phyloP scores from a whole-genome alignment of 2,113 vertebrate species.

The Hucho hucho region DNA sequence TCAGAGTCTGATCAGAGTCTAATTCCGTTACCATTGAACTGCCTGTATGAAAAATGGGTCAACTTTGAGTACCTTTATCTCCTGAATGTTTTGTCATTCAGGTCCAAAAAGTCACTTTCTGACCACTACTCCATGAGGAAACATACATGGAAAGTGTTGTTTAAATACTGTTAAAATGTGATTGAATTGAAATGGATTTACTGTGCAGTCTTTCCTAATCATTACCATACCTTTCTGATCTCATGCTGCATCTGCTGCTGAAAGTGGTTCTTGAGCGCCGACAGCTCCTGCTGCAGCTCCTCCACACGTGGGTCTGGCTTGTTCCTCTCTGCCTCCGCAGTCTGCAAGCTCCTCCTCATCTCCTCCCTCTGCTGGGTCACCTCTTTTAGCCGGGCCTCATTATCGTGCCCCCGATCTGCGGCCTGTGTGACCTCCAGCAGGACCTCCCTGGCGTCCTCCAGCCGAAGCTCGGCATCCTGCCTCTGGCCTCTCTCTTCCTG shows the following conservation, averaged over 20 bases:
- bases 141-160: no score
- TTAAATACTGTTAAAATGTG: no score
- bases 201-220: neutral
- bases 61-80: no score
- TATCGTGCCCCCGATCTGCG: conserved; percentile 69
- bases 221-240: conserved; percentile 79
- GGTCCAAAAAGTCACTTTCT: no score
- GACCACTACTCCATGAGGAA: no score
- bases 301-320: conserved; percentile 77
- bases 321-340: conserved; percentile 63
- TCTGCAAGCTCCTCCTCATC: conserved; percentile 72
- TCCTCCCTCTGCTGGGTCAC: conserved; percentile 76
- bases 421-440: conserved; percentile 61
- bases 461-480: conserved; percentile 78
- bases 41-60: no score
- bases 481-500: conserved; percentile 79
- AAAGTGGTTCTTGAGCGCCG: conserved; percentile 76
- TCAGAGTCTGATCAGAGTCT: no score
- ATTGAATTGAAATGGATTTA: no score
- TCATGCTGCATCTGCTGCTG: conserved; percentile 84
- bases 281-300: conserved; percentile 80
- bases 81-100: no score
- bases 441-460: conserved; percentile 77
- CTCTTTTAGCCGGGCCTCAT: conserved; percentile 71
- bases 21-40: no score